phyloP scores from a whole-genome alignment of 2,797 vertebrate genomes.

The Dermochelys coriacea region DNA sequence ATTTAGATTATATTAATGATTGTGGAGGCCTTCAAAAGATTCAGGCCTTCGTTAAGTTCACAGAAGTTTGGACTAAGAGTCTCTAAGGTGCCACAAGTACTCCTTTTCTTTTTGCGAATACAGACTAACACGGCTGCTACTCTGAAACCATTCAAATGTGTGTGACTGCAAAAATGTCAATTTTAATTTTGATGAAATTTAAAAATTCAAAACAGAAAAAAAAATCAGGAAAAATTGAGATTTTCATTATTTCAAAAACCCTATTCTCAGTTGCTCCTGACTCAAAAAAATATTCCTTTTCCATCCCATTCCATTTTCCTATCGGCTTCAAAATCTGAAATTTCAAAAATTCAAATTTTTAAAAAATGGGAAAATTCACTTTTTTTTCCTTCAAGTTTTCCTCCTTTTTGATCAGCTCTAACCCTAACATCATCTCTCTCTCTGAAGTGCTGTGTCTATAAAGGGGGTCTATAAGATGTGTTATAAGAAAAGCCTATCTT shows the following conservation, averaged over 20 bases:
- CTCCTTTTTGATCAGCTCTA: not conserved
- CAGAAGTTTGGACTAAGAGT: not conserved
- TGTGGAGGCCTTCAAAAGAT: not conserved
- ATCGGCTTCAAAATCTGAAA: not conserved
- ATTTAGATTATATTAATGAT: not conserved
- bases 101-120: too few species aligned
- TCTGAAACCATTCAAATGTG: not conserved
- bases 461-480: not conserved
- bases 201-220: not conserved
- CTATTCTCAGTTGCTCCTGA: not conserved
- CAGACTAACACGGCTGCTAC: too few species aligned
- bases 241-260: not conserved
- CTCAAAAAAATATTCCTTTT: not conserved
- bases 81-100: too few species aligned
- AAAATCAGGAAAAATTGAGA: too few species aligned
- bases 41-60: not conserved
- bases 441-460: not conserved
- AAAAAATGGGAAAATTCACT: not conserved
- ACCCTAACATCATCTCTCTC: not conserved
- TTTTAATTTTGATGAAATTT: not conserved
- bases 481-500: not conserved
- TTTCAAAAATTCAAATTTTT: not conserved
- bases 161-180: not conserved
- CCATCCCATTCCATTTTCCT: not conserved
- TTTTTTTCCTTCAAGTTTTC: not conserved